Percentiles rank a stretch among this genome's conserved stretches.
These are phyloP conservation scores for Darevskia mixta DNA, from an alignment of 2,797 vertebrate species.

Conservation along the genomic window DNA sequence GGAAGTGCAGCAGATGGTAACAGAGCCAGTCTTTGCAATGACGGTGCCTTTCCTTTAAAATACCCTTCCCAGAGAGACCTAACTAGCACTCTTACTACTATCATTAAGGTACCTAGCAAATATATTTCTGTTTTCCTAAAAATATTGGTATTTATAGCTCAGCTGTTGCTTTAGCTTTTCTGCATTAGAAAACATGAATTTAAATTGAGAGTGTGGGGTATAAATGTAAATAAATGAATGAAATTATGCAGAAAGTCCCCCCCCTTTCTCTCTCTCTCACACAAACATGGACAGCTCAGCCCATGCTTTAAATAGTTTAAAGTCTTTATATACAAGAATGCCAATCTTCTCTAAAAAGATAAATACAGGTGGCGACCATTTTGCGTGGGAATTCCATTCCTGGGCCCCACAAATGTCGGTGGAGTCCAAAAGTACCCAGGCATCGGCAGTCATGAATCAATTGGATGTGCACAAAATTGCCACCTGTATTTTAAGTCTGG, in stretches of 20 bases:
- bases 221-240: too few species aligned
- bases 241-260: too few species aligned
- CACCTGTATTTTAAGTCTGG: conserved; percentile 13
- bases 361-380: neutral
- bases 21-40: too few species aligned
- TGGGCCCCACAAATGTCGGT: too few species aligned
- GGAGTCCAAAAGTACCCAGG: too few species aligned
- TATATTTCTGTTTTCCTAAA: neutral
- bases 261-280: too few species aligned
- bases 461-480: too few species aligned
- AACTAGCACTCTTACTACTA: neutral
- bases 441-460: too few species aligned
- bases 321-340: neutral
- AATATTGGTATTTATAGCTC: neutral
- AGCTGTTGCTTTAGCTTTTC: neutral
- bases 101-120: neutral
- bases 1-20: too few species aligned
- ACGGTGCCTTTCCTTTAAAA: neutral
- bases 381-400: too few species aligned
- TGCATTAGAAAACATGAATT: neutral
- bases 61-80: neutral
- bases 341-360: conserved; percentile 20
- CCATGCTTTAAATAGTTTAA: neutral
- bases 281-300: too few species aligned
- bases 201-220: too few species aligned